These are phyloP conservation scores for Pelosia muscerda DNA, from an alignment of 2,888 invertebrate species.

Conservation along the genomic window DNA sequence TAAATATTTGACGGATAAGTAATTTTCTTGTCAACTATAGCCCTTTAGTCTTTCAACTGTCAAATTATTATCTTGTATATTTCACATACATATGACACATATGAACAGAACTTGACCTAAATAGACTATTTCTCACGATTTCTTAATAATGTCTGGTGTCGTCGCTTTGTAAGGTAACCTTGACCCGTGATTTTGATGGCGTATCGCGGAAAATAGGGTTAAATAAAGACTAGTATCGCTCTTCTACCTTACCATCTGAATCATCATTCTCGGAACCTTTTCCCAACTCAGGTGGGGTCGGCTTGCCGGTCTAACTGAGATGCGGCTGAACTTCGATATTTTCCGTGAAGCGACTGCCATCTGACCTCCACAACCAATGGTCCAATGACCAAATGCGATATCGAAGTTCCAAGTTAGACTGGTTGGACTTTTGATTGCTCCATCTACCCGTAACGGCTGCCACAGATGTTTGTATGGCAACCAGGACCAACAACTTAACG, in stretches of 20 bases:
- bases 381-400: too few species aligned
- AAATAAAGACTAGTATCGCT: background rate
- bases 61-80: background rate
- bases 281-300: too few species aligned
- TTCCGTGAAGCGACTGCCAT: too few species aligned
- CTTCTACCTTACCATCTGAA: background rate
- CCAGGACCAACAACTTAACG: too few species aligned
- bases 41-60: background rate
- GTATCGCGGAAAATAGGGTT: background rate
- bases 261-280: too few species aligned
- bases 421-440: too few species aligned
- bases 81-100: slow-evolving; percentile 3
- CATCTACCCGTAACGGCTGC: too few species aligned
- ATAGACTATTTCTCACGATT: slow-evolving; percentile 22
- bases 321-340: too few species aligned
- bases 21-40: background rate
- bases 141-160: background rate
- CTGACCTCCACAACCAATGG: too few species aligned
- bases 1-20: background rate
- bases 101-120: slow-evolving; percentile 18
- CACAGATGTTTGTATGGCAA: too few species aligned
- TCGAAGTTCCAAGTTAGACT: too few species aligned
- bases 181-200: background rate
- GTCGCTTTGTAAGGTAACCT: slow-evolving; percentile 5
- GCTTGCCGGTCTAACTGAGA: too few species aligned